Evolutionary conservation across 2,888 invertebrate species (phyloP).

Genomic region (Cheilosia pagana): DNA sequence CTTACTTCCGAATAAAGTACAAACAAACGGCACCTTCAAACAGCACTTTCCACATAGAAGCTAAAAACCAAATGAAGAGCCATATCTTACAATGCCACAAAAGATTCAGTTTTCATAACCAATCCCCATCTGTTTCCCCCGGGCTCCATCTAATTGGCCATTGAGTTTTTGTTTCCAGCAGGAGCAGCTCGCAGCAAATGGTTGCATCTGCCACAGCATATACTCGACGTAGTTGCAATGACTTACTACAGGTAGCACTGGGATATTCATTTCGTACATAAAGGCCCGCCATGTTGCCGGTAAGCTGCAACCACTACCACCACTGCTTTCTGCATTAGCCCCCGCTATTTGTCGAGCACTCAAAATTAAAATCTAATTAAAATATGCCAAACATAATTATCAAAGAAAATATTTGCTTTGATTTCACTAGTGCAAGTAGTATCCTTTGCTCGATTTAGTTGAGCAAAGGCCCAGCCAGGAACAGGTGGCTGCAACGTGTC

Average conservation of each 20-base stretch:
- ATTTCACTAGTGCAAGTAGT: slow-evolving; percentile 60
- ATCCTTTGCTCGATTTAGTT: slow-evolving; percentile 64
- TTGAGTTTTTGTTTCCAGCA: slow-evolving; percentile 36
- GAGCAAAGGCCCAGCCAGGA: slow-evolving; percentile 17
- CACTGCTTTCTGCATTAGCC: slow-evolving; percentile 46
- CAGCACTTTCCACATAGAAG: slow-evolving; percentile 1
- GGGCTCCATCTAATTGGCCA: slow-evolving; percentile 49
- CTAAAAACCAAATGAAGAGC: slow-evolving; percentile 26
- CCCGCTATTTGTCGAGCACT: slow-evolving; percentile 68
- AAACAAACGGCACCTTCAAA: slow-evolving; percentile 5
- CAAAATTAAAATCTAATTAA: slow-evolving; percentile 77
- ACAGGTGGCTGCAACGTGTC: slow-evolving; percentile 48
- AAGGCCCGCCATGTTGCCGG: slow-evolving; percentile 16
- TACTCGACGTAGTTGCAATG: slow-evolving; percentile 1
- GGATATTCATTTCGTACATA: slow-evolving; percentile 6
- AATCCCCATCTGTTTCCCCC: neutral
- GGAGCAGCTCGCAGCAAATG: slow-evolving; percentile 50
- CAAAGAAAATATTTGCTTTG: slow-evolving; percentile 76
- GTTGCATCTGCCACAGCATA: slow-evolving; percentile 46
- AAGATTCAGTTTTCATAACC: slow-evolving; percentile 24
- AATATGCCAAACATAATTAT: slow-evolving; percentile 75
- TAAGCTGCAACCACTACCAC: neutral
- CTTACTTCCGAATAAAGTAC: slow-evolving; percentile 26
- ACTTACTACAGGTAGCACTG: neutral
- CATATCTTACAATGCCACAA: slow-evolving; percentile 47